These are phyloP conservation scores for Falcunculus frontatus DNA, from an alignment of 2,113 vertebrate species.

Conservation along the genomic window DNA sequence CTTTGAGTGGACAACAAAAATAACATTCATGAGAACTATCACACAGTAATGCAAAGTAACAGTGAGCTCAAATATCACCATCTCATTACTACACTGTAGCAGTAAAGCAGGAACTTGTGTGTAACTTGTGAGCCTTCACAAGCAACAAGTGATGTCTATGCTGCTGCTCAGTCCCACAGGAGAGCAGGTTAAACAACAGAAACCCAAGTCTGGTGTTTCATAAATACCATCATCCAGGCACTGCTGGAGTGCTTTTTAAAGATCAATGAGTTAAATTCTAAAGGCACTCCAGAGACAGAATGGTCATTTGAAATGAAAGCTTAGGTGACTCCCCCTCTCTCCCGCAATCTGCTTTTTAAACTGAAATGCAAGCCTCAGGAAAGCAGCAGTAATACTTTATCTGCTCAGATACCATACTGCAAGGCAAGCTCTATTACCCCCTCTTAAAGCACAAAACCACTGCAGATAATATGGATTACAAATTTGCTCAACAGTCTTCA, in stretches of 20 bases:
- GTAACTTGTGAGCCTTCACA: not conserved
- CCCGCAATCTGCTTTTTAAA: not conserved
- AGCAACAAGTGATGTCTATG: not conserved
- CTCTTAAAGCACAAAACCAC: not conserved
- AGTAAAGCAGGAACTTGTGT: not conserved
- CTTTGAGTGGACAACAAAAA: not conserved
- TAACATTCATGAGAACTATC: not conserved
- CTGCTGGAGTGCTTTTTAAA: not conserved
- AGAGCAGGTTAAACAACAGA: not conserved
- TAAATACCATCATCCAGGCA: not conserved
- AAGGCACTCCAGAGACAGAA: not conserved
- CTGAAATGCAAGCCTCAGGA: not conserved
- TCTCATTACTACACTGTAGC: not conserved
- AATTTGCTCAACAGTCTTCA: not conserved
- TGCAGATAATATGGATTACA: not conserved
- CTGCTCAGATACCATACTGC: not conserved
- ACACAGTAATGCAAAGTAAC: not conserved
- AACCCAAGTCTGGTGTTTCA: not conserved
- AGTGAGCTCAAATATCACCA: not conserved
- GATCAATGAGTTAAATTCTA: not conserved
- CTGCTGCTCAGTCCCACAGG: not conserved
- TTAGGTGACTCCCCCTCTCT: not conserved
- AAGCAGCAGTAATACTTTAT: not conserved
- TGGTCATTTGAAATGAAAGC: not conserved
- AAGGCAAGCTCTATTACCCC: not conserved